Conservation (phyloP, 2,888 invertebrate genomes). For the Rhodophaea formosa region DNA sequence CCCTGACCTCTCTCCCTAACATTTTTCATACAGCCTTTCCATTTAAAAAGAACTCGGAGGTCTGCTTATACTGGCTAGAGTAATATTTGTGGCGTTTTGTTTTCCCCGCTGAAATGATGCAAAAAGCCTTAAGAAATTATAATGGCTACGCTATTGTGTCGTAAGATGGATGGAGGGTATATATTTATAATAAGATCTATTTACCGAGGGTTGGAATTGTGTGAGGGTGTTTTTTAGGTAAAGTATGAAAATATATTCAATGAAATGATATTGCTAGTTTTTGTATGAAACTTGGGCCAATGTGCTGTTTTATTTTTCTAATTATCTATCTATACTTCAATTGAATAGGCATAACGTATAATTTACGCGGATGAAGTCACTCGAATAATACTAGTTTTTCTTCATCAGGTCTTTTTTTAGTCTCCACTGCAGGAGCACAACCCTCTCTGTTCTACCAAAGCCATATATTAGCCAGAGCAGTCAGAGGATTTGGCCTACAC, state of each 20-base stretch:
- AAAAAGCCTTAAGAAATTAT: slow-evolving; percentile 55
- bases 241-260: background rate
- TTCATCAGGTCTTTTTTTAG: no score
- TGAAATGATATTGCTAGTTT: background rate
- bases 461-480: no score
- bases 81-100: slow-evolving; percentile 46
- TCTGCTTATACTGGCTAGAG: slow-evolving; percentile 34
- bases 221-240: background rate
- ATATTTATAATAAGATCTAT: background rate
- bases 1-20: background rate
- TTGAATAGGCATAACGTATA: no score
- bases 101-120: slow-evolving; percentile 55
- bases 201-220: background rate
- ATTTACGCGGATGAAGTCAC: no score
- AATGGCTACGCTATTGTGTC: slow-evolving; percentile 27
- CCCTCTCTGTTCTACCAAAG: no score
- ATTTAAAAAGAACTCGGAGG: slow-evolving; percentile 18
- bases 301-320: no score
- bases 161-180: slow-evolving; percentile 40
- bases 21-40: background rate
- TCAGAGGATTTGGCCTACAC: no score
- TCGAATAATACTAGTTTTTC: no score
- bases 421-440: no score
- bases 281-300: no score
- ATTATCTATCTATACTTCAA: no score